A percentile compares a stretch with the other conserved stretches of the same genome.
phyloP scores from a whole-genome alignment of 2,113 vertebrate species.

The Acanthisitta chloris region DNA sequence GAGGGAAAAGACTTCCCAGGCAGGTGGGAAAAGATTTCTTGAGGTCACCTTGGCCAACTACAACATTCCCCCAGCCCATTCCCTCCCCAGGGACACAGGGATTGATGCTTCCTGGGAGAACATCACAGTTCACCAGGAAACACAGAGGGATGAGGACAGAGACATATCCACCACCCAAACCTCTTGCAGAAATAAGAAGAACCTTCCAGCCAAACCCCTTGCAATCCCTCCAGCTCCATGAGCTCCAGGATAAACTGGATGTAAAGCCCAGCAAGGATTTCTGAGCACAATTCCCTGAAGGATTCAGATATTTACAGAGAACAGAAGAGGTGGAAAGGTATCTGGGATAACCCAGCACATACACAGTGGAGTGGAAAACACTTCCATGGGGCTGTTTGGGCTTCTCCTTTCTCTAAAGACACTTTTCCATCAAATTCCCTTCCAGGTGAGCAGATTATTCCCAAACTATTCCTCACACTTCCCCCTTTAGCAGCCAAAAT shows the following conservation, averaged over 20 bases:
- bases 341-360: not conserved
- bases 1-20: not conserved
- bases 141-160: fast-evolving
- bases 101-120: not conserved
- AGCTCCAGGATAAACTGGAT: not conserved
- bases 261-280: not conserved
- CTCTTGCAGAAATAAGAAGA: not conserved
- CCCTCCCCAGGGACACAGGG: not conserved
- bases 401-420: not conserved
- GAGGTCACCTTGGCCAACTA: not conserved
- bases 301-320: fast-evolving
- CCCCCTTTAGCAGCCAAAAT: not conserved
- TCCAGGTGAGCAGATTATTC: not conserved
- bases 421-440: not conserved
- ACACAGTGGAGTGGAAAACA: not conserved
- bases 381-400: fast-evolving
- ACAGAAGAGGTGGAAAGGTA: not conserved
- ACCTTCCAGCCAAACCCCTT: not conserved
- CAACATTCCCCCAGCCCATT: fast-evolving
- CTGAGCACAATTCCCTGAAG: not conserved
- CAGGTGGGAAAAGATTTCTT: not conserved
- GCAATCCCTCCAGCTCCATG: fast-evolving
- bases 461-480: fast-evolving
- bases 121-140: not conserved
- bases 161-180: not conserved